Conservation (phyloP, 1,140 invertebrate species). For the Probaryconus sp. region DNA sequence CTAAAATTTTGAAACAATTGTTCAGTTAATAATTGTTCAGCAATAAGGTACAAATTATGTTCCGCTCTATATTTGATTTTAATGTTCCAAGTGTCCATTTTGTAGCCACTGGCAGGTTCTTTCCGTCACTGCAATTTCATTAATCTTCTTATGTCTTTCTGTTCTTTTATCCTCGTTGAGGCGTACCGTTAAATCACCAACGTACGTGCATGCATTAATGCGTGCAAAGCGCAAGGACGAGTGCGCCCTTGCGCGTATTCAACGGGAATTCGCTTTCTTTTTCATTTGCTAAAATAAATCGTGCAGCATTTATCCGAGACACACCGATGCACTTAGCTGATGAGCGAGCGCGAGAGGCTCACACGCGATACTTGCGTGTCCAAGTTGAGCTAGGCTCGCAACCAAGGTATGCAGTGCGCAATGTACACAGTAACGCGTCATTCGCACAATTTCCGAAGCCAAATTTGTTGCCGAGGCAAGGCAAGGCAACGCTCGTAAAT, state of each 20-base stretch:
- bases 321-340: conserved; percentile 67
- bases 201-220: conserved; percentile 31
- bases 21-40: too few relatives aligned
- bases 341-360: conserved; percentile 57
- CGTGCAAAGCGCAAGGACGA: conserved; percentile 48
- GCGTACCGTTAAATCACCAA: conserved; percentile 52
- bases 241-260: conserved; percentile 54
- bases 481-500: too few relatives aligned
- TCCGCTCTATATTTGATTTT: too few relatives aligned
- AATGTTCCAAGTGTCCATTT: too few relatives aligned
- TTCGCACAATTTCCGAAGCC: conserved; percentile 63
- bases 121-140: conserved; percentile 42
- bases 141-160: conserved; percentile 29
- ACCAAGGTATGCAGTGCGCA: too few relatives aligned
- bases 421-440: conserved; percentile 50
- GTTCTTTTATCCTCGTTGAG: conserved; percentile 17
- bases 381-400: too few relatives aligned
- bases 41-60: too few relatives aligned
- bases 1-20: too few relatives aligned
- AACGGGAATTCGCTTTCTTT: conserved; percentile 57
- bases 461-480: conserved; percentile 51
- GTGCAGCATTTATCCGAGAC: conserved; percentile 62
- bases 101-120: too few relatives aligned
- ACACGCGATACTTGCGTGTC: conserved; percentile 69
- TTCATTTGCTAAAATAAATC: conserved; percentile 68